Percentiles rank a stretch among this genome's conserved stretches.
phyloP scores from a whole-genome alignment of 2,113 vertebrate genomes.

The Ivindomyrus marchei region DNA sequence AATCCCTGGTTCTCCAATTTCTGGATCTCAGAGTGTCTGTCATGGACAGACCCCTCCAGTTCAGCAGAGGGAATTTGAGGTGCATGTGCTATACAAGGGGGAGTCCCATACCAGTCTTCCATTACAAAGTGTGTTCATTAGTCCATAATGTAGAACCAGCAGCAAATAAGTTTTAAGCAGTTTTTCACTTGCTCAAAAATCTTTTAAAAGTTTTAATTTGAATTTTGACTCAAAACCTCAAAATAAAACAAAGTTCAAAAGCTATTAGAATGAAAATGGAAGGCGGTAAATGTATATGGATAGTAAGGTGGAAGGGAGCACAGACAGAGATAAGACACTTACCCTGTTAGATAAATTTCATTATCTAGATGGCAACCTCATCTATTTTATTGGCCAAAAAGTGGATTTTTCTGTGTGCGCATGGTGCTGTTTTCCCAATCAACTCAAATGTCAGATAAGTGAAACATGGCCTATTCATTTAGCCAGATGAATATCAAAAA shows the following conservation, averaged over 20 bases:
- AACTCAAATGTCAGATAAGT: not conserved
- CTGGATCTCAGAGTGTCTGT: too few species aligned
- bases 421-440: not conserved
- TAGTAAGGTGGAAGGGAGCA: too few species aligned
- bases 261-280: too few species aligned
- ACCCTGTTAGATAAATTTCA: not conserved
- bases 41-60: not conserved
- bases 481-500: not conserved
- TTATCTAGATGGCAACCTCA: not conserved
- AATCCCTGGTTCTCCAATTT: too few species aligned
- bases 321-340: not conserved
- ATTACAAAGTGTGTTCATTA: not conserved
- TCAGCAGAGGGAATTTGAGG: not conserved
- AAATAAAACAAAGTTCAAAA: not conserved
- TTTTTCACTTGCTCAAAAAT: not conserved
- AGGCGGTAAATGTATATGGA: too few species aligned
- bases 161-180: not conserved
- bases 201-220: not conserved
- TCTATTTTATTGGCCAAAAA: not conserved
- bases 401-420: not conserved
- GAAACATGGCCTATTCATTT: not conserved
- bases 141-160: not conserved
- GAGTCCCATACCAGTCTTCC: not conserved
- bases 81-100: too few species aligned
- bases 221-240: not conserved